Base-by-base conservation (phyloP, 2,888 invertebrate genomes). In the Melanostoma scalare region DNA sequence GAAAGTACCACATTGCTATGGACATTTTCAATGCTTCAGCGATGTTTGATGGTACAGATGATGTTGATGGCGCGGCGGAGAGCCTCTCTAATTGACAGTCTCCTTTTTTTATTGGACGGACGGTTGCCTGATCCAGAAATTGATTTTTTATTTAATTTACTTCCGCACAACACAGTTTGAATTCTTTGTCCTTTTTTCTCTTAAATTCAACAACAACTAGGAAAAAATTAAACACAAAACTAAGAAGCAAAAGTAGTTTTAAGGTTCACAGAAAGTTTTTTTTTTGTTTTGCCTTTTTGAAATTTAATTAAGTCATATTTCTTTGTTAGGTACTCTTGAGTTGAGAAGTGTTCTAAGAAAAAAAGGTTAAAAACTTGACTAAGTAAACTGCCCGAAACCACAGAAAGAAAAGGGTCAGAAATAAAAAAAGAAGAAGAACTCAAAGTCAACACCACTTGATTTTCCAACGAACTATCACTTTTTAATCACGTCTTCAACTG, bases 1-100 rank as follows among this genome's bases (percentile, higher is more conserved):
- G 92, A 88, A 92, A 90, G 69, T 89, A 89, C 86, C 89, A 89
- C 87, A 88, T 87, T 84, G 86, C 85, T 76, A 87, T 79, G 53
- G 81, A 75, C 63, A 84, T 84, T 6, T 35, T 78, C 56, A 73
- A 63, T 68, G 36, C 9, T 68, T 38, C 42, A 50, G 38, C 48
- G 58, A 52, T 74, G 44, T 10, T 48, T 48, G 36, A 50, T 46
- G 9, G 33, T 35, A 33, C 38, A 33, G 3, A 38, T 40, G 40
- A 63, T 38, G 46, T 50, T 63, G 2, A 20, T 9, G 38, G 36
- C 20, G 9, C 38, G 40, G 33, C 6, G 31, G 69, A 42, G 42
- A 55, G 44, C 55, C 44, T 68, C 46, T 46, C 30, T 61, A 53
- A 53, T 40, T 75, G 38, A 58, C 42, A 36, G 30, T 10, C 9